Conservation (phyloP, 2,888 invertebrate genomes). For the Pimpla rufipes region DNA sequence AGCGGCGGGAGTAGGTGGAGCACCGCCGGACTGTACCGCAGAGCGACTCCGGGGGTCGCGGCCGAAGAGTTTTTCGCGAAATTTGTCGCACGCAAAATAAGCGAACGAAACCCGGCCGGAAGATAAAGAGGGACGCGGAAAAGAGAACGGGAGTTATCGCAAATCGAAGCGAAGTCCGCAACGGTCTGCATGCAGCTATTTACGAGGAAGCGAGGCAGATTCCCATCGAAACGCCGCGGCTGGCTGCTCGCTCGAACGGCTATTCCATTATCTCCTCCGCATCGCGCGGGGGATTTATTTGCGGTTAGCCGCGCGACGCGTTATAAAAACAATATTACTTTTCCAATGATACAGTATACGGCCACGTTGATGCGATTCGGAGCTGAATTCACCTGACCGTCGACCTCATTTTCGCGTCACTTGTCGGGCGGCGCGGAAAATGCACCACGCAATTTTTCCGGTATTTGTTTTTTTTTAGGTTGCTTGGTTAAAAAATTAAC, state of each 20-base stretch:
- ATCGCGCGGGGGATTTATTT: slow-evolving; percentile 66
- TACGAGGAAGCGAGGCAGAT: slow-evolving; percentile 42
- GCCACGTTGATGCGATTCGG: neutral
- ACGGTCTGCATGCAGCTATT: slow-evolving; percentile 23
- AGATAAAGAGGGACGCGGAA: slow-evolving; percentile 26
- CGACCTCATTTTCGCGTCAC: slow-evolving; percentile 8
- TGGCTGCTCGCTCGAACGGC: slow-evolving; percentile 62
- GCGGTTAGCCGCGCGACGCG: slow-evolving; percentile 65
- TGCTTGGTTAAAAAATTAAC: neutral
- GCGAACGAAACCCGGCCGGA: slow-evolving; percentile 2
- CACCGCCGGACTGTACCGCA: neutral
- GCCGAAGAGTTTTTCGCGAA: slow-evolving; percentile 29
- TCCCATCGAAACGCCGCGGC: slow-evolving; percentile 54
- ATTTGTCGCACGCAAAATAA: slow-evolving; percentile 41
- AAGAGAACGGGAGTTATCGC: slow-evolving; percentile 40
- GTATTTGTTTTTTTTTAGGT: neutral
- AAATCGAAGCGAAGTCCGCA: slow-evolving; percentile 50
- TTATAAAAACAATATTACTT: slow-evolving; percentile 65
- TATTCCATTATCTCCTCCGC: slow-evolving; percentile 67
- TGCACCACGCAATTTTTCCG: neutral
- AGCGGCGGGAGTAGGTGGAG: slow-evolving; percentile 1
- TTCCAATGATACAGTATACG: slow-evolving; percentile 31
- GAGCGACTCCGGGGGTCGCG: no score
- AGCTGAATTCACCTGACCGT: neutral
- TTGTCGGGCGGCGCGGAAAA: neutral